Percentiles rank a stretch among this genome's conserved stretches.
phyloP scores from a whole-genome alignment of 2,888 invertebrate genomes.

The Homarus gammarus region DNA sequence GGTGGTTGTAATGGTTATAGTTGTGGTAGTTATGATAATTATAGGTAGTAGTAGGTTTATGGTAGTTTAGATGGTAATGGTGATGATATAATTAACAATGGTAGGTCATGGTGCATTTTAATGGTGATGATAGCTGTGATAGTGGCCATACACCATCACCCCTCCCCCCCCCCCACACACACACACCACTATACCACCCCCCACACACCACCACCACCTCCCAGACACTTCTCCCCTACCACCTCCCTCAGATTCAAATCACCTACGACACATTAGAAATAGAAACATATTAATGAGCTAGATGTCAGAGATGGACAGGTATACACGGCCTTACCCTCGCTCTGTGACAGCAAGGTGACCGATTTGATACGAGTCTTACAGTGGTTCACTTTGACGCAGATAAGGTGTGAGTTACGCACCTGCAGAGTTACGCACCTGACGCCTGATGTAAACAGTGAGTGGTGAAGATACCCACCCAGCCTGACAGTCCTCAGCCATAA shows the following conservation, averaged over 20 bases:
- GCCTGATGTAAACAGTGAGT: background rate
- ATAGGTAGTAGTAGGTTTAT: no score
- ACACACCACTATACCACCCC: no score
- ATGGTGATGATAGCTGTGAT: no score
- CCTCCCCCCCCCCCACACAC: no score
- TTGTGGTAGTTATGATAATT: conserved; percentile 2
- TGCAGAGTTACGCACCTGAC: background rate
- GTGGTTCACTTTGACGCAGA: background rate
- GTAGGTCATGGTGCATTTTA: no score
- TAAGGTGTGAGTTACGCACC: conserved; percentile 35
- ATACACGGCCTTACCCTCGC: conserved; percentile 22
- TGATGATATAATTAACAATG: no score
- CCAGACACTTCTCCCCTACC: no score
- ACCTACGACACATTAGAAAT: conserved; percentile 40
- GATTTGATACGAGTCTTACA: background rate
- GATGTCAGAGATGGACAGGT: conserved; percentile 21
- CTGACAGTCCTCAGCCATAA: conserved; percentile 16
- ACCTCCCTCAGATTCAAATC: no score
- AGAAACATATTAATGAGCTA: conserved; percentile 34
- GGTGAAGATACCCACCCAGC: background rate
- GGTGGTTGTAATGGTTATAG: background rate
- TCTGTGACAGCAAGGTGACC: conserved; percentile 29
- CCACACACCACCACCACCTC: no score
- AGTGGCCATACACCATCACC: no score
- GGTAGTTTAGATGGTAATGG: background rate